Percentiles rank a stretch among this genome's conserved stretches.
These are phyloP conservation scores for Marcusenius ussheri DNA, from an alignment of 2,113 vertebrate species.

Conservation along the genomic window DNA sequence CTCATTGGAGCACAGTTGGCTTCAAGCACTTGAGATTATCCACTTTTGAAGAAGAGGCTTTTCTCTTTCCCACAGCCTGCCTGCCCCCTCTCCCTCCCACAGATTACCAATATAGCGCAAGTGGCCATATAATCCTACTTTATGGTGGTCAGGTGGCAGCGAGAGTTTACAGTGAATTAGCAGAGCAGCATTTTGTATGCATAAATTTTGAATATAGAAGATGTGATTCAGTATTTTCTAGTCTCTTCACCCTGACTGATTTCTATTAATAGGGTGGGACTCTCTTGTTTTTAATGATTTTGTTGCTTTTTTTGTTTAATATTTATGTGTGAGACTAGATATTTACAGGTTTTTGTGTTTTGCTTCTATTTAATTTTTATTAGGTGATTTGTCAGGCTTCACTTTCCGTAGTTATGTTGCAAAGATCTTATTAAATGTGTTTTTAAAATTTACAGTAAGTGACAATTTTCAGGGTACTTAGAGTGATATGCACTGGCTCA, in stretches of 20 bases:
- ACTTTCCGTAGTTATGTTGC: constrained; percentile 40
- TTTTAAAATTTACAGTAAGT: constrained; percentile 41
- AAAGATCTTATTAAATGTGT: constrained; percentile 30
- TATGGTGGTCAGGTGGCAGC: neutral
- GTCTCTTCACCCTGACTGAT: neutral
- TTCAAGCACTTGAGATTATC: neutral
- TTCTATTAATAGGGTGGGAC: neutral
- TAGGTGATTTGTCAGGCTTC: constrained; percentile 40
- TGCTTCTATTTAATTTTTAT: constrained; percentile 52
- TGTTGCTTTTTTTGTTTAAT: constrained; percentile 31
- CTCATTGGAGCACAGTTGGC: neutral
- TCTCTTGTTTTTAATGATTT: neutral
- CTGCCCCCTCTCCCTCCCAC: neutral
- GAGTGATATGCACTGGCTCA: constrained; percentile 42
- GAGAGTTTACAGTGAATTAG: neutral
- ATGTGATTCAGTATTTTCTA: neutral
- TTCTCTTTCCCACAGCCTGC: neutral
- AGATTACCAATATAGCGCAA: neutral
- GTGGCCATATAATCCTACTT: neutral
- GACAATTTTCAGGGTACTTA: constrained; percentile 43
- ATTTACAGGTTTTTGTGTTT: constrained; percentile 28
- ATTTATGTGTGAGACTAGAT: constrained; percentile 25
- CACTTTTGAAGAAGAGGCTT: neutral
- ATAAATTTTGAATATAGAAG: neutral
- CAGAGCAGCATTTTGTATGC: neutral